Conservation (phyloP, 2,113 vertebrate genomes). For the Dasypus novemcinctus region DNA sequence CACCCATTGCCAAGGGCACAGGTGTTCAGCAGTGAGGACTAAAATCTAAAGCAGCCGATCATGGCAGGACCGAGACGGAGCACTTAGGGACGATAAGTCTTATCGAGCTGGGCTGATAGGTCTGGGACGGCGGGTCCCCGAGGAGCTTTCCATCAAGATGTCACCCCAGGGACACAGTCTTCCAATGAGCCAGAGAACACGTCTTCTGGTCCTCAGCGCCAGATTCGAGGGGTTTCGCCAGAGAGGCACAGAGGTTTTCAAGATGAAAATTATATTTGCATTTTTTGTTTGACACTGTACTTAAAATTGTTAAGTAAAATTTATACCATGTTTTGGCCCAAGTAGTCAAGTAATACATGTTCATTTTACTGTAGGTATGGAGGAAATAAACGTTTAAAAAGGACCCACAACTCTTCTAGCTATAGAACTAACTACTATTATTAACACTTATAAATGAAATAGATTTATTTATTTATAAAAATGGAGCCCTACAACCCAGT, state of each 20-base stretch:
- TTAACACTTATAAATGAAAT: background rate
- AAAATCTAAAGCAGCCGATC: background rate
- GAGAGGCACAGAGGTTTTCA: background rate
- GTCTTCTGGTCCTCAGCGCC: background rate
- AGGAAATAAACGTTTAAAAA: background rate
- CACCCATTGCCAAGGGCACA: background rate
- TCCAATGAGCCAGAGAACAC: background rate
- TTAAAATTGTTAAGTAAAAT: background rate
- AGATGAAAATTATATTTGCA: background rate
- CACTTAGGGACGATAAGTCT: fast-evolving
- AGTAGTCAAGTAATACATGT: background rate
- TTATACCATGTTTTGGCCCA: background rate
- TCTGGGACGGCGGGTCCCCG: background rate
- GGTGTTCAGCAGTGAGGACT: conserved; percentile 24
- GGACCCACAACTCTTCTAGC: background rate
- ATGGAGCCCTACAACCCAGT: background rate
- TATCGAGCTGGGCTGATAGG: background rate
- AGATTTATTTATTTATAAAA: background rate
- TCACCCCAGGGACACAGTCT: background rate
- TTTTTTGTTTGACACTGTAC: background rate
- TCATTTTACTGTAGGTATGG: background rate
- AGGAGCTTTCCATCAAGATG: background rate
- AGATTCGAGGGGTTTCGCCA: background rate
- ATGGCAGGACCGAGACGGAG: fast-evolving
- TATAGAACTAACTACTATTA: background rate